Percentiles rank a stretch among this genome's conserved stretches.
Conservation (phyloP, 2,113 vertebrate genomes). For the Semicossyphus pulcher region DNA sequence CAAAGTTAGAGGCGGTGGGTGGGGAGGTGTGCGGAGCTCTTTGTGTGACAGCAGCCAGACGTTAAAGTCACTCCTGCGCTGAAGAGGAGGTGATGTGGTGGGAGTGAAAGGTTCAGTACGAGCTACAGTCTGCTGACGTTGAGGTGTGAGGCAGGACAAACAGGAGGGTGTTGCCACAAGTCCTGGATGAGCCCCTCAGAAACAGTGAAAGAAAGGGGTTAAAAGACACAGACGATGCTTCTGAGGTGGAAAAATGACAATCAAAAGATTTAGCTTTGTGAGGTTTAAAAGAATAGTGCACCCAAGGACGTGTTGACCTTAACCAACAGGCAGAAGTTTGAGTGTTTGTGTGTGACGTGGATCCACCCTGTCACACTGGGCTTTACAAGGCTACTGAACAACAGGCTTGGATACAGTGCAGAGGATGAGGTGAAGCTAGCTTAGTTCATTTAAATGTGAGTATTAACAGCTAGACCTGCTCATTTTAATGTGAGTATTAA, state of each 20-base stretch:
- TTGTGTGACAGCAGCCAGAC: slow-evolving; percentile 43
- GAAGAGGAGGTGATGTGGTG: slow-evolving; percentile 22
- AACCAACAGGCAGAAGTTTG: neutral
- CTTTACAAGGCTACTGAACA: neutral
- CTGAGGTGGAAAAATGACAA: slow-evolving; percentile 9
- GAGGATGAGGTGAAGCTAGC: neutral
- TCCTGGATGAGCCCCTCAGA: neutral
- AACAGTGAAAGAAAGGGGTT: slow-evolving; percentile 1
- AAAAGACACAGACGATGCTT: neutral
- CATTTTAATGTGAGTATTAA: no score
- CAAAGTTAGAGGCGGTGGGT: slow-evolving; percentile 53
- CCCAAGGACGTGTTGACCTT: neutral
- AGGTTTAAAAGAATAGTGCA: neutral
- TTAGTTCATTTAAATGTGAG: no score
- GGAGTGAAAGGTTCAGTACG: slow-evolving; percentile 18
- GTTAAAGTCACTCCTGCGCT: slow-evolving; percentile 39
- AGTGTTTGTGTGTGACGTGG: neutral
- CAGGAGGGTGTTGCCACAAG: slow-evolving; percentile 5
- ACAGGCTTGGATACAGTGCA: neutral
- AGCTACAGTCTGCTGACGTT: slow-evolving; percentile 6
- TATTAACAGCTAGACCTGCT: no score
- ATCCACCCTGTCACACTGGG: neutral
- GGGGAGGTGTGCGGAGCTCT: slow-evolving; percentile 15
- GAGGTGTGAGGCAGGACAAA: slow-evolving; percentile 29
- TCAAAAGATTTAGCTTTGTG: neutral